These are phyloP conservation scores for Drosophila fungiperda DNA, from an alignment of 2,888 invertebrate genomes.

Conservation along the genomic window DNA sequence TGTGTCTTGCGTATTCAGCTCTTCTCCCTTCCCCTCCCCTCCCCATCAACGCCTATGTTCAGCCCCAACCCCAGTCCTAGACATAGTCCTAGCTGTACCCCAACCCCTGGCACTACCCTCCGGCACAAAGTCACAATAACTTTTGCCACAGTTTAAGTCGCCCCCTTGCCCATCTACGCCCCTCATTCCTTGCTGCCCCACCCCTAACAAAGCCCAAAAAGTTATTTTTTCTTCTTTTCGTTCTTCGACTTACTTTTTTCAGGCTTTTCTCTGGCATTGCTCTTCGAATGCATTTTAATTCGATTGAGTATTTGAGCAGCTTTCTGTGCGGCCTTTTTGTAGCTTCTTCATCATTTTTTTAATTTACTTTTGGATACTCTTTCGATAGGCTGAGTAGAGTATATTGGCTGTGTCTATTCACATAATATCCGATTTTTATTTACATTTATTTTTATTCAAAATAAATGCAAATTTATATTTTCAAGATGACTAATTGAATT, in stretches of 20 bases:
- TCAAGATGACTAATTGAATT: neutral
- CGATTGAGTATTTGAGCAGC: conserved; percentile 65
- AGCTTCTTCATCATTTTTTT: conserved; percentile 3
- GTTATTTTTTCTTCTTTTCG: conserved; percentile 16
- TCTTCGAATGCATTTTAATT: conserved; percentile 77
- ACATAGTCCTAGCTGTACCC: neutral
- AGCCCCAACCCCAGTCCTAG: neutral
- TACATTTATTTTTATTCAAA: neutral
- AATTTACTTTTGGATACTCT: neutral
- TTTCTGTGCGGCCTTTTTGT: conserved; percentile 10
- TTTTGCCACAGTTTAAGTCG: conserved; percentile 74
- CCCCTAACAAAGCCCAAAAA: conserved; percentile 2
- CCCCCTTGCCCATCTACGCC: conserved; percentile 34
- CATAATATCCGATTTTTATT: neutral
- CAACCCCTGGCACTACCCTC: conserved; percentile 35
- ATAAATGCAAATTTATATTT: neutral
- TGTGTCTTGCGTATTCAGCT: conserved; percentile 15
- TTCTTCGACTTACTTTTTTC: neutral
- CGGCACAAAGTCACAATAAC: conserved; percentile 73
- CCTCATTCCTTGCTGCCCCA: conserved; percentile 41
- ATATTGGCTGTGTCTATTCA: neutral
- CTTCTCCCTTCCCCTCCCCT: no score
- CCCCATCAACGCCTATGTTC: neutral
- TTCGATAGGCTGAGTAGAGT: neutral
- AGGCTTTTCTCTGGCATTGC: conserved; percentile 57